phyloP scores from a whole-genome alignment of 2,888 invertebrate species.

The Scaptomyza polygonia region DNA sequence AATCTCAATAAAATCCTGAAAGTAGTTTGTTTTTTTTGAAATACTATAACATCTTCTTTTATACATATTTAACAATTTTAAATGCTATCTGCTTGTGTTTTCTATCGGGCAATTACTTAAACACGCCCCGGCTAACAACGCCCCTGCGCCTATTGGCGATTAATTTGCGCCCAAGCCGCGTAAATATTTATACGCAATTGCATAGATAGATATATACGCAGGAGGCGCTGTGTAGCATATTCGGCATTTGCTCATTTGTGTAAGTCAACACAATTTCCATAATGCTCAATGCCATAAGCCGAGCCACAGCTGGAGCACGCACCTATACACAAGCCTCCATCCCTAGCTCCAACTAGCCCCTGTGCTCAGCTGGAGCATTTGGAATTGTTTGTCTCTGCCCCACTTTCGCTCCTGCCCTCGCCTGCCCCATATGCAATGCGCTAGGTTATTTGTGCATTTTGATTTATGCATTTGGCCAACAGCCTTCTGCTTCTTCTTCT shows the following conservation, averaged over 20 bases:
- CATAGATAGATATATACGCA: conserved; percentile 36
- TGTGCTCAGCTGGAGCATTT: conserved; percentile 45
- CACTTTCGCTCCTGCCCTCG: too few species aligned
- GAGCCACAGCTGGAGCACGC: conserved; percentile 4
- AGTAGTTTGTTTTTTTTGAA: too few species aligned
- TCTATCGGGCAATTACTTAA: not conserved
- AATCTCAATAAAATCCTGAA: too few species aligned
- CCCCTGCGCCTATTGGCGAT: conserved; percentile 39
- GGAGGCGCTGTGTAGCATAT: conserved; percentile 41
- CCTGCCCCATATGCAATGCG: too few species aligned
- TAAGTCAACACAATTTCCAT: conserved; percentile 77
- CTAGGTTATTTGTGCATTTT: conserved; percentile 73
- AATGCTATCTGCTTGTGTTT: too few species aligned
- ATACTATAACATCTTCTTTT: too few species aligned
- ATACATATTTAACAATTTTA: too few species aligned
- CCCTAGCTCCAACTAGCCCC: not conserved
- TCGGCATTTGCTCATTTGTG: conserved; percentile 72
- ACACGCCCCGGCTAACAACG: not conserved
- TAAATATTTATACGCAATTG: conserved; percentile 74
- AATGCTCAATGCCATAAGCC: conserved; percentile 50
- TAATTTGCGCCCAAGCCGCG: conserved; percentile 67
- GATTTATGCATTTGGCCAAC: conserved; percentile 67
- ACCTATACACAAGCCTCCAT: not conserved
- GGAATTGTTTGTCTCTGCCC: conserved; percentile 32
- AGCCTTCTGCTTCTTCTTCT: conserved; percentile 23